These are phyloP conservation scores for Sialia sialis DNA, from an alignment of 2,113 vertebrate genomes.

Conservation along the genomic window DNA sequence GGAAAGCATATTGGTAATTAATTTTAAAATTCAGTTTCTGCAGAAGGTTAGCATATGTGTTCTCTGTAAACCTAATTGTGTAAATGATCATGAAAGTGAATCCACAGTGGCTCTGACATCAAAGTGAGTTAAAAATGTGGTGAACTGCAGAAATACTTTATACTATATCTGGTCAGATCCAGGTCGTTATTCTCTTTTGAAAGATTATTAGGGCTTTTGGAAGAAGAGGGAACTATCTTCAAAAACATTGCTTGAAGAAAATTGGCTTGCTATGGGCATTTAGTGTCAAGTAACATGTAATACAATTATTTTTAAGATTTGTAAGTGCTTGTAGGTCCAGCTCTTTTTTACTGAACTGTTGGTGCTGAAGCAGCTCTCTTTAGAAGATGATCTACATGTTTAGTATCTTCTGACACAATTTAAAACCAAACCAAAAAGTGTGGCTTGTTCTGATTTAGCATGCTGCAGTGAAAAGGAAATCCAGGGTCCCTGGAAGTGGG, in stretches of 20 bases:
- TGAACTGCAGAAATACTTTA: background rate
- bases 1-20: background rate
- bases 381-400: background rate
- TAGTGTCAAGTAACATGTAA: background rate
- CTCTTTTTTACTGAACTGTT: background rate
- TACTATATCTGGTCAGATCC: background rate
- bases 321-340: background rate
- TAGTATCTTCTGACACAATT: background rate
- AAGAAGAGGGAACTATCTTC: background rate
- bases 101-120: background rate
- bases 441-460: background rate
- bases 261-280: background rate
- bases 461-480: background rate
- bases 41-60: background rate
- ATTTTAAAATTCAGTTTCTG: background rate
- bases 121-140: background rate
- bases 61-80: background rate
- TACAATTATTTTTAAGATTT: background rate
- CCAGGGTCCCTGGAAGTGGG: accelerated
- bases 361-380: background rate
- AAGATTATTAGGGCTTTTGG: background rate
- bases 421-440: background rate
- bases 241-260: background rate
- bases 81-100: background rate
- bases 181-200: background rate